A percentile compares a stretch with the other conserved stretches of the same genome.
These are phyloP conservation scores for Cyrtorhinus lividipennis DNA, from an alignment of 1,140 invertebrate genomes.

Conservation along the genomic window DNA sequence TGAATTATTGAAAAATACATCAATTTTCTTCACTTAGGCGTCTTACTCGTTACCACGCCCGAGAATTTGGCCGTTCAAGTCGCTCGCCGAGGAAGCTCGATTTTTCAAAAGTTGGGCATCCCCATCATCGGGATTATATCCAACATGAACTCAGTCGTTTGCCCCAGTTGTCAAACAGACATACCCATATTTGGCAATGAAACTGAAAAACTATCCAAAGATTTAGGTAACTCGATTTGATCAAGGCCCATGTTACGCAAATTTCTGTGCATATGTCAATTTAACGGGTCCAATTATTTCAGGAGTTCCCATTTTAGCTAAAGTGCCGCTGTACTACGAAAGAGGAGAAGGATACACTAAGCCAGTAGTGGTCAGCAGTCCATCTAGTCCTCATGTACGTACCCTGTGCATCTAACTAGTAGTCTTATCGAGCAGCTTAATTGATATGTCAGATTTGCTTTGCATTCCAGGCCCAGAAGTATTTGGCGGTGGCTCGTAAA, in stretches of 20 bases:
- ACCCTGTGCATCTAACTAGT: too few species aligned
- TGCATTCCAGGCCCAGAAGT: not conserved
- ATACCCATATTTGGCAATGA: conserved; percentile 45
- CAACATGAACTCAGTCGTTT: conserved; percentile 66
- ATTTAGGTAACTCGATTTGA: conserved; percentile 27
- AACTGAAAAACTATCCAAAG: conserved; percentile 34
- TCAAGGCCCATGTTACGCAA: not conserved
- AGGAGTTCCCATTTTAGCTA: conserved; percentile 44
- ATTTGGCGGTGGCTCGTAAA: not conserved
- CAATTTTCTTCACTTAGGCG: conserved; percentile 36
- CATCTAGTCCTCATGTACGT: not conserved
- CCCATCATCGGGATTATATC: conserved; percentile 68
- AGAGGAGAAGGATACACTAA: not conserved
- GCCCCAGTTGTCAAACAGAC: conserved; percentile 48
- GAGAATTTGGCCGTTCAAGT: conserved; percentile 69
- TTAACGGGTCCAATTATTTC: conserved; percentile 24
- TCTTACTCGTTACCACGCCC: conserved; percentile 70
- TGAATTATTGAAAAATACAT: conserved; percentile 3
- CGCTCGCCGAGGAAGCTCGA: conserved; percentile 57
- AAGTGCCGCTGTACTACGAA: conserved; percentile 45
- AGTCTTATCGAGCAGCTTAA: not conserved
- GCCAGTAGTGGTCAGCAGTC: not conserved
- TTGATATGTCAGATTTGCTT: not conserved
- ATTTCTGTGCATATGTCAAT: not conserved
- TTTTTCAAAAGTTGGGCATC: conserved; percentile 65